Evolutionary conservation across 2,797 vertebrate species (phyloP).

Genomic region (Steatocranus sp.): DNA sequence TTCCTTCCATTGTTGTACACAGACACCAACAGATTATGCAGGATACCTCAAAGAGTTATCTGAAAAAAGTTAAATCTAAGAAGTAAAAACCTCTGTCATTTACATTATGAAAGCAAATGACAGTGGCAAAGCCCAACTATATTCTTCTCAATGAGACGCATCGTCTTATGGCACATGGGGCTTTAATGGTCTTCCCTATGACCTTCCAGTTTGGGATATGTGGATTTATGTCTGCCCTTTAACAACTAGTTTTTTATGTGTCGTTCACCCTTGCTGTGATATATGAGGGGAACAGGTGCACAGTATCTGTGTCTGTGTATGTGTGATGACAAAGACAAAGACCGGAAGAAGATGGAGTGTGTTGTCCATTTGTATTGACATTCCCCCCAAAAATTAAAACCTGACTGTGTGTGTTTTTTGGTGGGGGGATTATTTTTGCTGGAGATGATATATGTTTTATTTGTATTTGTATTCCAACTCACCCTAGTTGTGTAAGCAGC

Average conservation of each 20-base stretch:
- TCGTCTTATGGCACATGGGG: background rate
- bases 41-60: background rate
- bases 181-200: background rate
- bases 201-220: background rate
- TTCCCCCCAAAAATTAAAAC: too few species aligned
- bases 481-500: constrained; percentile 92
- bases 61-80: background rate
- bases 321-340: background rate
- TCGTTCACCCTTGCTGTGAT: background rate
- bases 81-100: background rate
- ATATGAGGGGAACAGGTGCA: background rate
- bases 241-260: constrained; percentile 2
- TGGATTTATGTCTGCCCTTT: constrained; percentile 47
- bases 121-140: background rate
- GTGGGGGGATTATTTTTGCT: background rate
- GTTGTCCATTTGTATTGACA: background rate
- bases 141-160: background rate
- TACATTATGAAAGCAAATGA: background rate
- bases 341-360: background rate
- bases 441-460: constrained; percentile 32
- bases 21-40: background rate
- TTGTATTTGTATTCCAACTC: constrained; percentile 77
- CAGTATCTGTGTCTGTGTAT: background rate
- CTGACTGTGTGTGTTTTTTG: background rate
- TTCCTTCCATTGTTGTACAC: background rate